Evolutionary conservation across 2,113 vertebrate species (phyloP), one percentile per base, ranked within the genome.

Genomic region (Chinchilla lanigera): DNA sequence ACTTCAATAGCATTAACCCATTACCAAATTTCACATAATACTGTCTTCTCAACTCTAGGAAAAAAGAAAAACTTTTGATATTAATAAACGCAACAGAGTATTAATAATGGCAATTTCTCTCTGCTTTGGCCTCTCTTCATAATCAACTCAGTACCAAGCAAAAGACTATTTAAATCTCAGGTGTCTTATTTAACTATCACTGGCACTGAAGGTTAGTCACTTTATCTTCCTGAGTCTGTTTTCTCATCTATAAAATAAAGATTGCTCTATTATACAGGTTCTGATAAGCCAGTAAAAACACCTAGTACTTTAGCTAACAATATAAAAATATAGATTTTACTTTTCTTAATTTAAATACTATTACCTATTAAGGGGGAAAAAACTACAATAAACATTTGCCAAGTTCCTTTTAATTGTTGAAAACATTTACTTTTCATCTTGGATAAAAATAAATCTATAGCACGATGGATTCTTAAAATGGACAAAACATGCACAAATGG

Each of bases 391-490:
- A 94, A 60, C 28, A 92, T 41, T 89, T 20, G 9, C 19, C 26
- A 93, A 65, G 12, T 85, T 88, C 30, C 3, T 96, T 95, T 85
- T 56, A 93, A 78, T 86, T 89, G 3, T 63, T 95, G 28, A 78
- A 78, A 95, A 85, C 30, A 86, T 86, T 86, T 65, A 90, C 24
- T 61, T 95, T 47, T 71, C 38, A 67, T 82, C 47, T 78, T 97
- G 52, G 41, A 63, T 87, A 95, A 95, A 80, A 90, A 92, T 67
- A 94, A 96, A 47, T 28, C 50, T 91, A 95, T 50, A 85, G 78
- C 35, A 97, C 35, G 81, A 95, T 61, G n/a, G 44, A 89, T 77
- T 67, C 63, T 56, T 63, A 89, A 89, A 69, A 80, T 58, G 14
- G 30, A 67, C 20, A 96, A 90, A 78, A n/a, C 22, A 30, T 44